Conservation (phyloP, 37 sponge, comb jelly and placozoan species). For the Beroe ovata region DNA sequence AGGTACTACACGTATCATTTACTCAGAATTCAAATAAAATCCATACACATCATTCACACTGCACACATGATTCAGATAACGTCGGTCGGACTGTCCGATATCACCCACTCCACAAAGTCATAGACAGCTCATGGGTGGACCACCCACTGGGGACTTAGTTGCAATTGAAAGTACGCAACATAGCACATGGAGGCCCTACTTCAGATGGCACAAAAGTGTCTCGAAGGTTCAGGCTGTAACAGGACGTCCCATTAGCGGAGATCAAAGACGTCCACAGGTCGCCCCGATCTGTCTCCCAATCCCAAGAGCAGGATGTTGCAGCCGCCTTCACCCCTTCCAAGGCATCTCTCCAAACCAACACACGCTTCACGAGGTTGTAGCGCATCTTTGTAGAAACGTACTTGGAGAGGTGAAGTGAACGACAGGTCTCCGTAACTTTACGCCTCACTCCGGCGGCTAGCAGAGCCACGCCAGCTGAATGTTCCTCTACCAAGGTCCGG, state of each 20-base stretch:
- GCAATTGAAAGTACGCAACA: background rate
- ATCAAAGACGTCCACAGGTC: background rate
- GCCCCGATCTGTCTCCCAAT: background rate
- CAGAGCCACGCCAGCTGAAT: background rate
- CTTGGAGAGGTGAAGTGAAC: background rate
- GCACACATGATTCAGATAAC: too few species aligned
- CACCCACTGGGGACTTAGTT: background rate
- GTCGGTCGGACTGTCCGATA: background rate
- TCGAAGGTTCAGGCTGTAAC: background rate
- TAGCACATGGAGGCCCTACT: background rate
- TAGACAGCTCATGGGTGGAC: background rate
- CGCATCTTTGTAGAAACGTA: background rate
- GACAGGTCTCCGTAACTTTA: background rate
- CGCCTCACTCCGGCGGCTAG: background rate
- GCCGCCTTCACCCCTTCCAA: background rate
- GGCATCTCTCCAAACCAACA: background rate
- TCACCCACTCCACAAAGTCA: background rate
- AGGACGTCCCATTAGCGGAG: background rate
- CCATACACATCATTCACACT: background rate
- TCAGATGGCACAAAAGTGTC: background rate
- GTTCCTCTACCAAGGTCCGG: background rate
- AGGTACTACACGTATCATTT: too few species aligned
- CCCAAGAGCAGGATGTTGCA: background rate
- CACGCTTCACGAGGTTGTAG: background rate
- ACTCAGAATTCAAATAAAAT: too few species aligned